phyloP scores from a whole-genome alignment of 30 jellyfish, hydroid and myxozoan genomes.

The Hydra vulgaris region DNA sequence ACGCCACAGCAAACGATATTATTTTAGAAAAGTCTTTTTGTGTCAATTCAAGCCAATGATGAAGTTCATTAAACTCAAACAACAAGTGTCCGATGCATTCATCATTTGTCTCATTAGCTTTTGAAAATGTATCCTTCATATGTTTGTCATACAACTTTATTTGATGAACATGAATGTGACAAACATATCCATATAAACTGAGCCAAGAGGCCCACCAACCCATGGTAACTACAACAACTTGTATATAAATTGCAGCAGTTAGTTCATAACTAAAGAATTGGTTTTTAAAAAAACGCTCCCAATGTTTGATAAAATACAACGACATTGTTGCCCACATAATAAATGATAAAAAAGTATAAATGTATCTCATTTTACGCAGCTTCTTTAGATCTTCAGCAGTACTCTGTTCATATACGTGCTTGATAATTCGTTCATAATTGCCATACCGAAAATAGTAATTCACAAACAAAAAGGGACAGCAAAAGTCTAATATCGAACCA shows the following conservation, averaged over 20 bases:
- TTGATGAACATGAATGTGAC: slow-evolving; percentile 48
- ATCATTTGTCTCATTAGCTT: slow-evolving; percentile 23
- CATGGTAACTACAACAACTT: slow-evolving; percentile 29
- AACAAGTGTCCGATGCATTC: slow-evolving; percentile 38
- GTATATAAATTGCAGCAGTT: slow-evolving; percentile 13
- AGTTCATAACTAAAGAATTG: slow-evolving; percentile 22
- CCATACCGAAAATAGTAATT: slow-evolving; percentile 47
- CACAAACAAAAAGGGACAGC: slow-evolving; percentile 46
- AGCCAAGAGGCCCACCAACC: slow-evolving; percentile 92
- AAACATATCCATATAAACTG: slow-evolving; percentile 57
- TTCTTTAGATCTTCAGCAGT: slow-evolving; percentile 30
- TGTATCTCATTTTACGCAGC: slow-evolving; percentile 20
- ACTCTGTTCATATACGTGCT: slow-evolving; percentile 32
- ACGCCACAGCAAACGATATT: slow-evolving; percentile 62
- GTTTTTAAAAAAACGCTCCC: slow-evolving; percentile 42
- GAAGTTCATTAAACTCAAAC: slow-evolving; percentile 45
- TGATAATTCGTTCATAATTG: slow-evolving; percentile 32
- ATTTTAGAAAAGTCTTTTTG: slow-evolving; percentile 54
- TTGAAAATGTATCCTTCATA: slow-evolving; percentile 36
- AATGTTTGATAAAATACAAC: slow-evolving; percentile 30
- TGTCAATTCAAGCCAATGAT: slow-evolving; percentile 54
- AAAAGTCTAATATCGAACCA: slow-evolving; percentile 46
- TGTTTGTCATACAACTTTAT: slow-evolving; percentile 27
- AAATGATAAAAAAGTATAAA: slow-evolving; percentile 26
- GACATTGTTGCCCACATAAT: slow-evolving; percentile 33